Evolutionary conservation across 2,113 vertebrate genomes (phyloP).

Genomic region (Nycticorax nycticorax): DNA sequence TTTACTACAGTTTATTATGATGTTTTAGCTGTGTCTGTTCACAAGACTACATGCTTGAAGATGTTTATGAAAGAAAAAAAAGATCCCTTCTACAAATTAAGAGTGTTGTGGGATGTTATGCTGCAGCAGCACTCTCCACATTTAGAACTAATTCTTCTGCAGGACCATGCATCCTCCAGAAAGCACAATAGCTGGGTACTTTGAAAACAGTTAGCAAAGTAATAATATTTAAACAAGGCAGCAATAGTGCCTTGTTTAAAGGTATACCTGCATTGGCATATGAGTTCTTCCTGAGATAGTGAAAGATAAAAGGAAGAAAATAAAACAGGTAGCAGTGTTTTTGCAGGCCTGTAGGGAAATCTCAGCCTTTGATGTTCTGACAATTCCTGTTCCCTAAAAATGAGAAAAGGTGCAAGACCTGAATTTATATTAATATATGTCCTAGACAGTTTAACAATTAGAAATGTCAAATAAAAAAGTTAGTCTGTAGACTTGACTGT

Average conservation of each 20-base stretch:
- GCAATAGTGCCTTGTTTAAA: slow-evolving; percentile 11
- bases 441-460: not conserved
- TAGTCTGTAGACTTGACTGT: not conserved
- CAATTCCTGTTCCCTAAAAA: slow-evolving; percentile 17
- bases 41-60: not conserved
- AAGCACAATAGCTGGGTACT: not conserved
- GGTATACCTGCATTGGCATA: not conserved
- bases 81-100: not conserved
- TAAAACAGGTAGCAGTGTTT: slow-evolving; percentile 8
- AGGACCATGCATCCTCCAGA: not conserved
- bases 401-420: slow-evolving; percentile 1
- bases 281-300: slow-evolving; percentile 11
- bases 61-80: not conserved
- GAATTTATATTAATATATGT: not conserved
- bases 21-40: not conserved
- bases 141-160: not conserved
- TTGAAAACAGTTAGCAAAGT: not conserved
- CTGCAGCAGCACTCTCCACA: not conserved
- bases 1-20: not conserved
- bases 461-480: not conserved
- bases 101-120: not conserved
- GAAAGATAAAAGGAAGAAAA: slow-evolving; percentile 46
- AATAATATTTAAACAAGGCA: slow-evolving; percentile 6
- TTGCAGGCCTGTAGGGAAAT: not conserved
- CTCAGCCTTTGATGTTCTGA: slow-evolving; percentile 14